Conservation (phyloP, 2,888 invertebrate species). For the Malachius bipustulatus region DNA sequence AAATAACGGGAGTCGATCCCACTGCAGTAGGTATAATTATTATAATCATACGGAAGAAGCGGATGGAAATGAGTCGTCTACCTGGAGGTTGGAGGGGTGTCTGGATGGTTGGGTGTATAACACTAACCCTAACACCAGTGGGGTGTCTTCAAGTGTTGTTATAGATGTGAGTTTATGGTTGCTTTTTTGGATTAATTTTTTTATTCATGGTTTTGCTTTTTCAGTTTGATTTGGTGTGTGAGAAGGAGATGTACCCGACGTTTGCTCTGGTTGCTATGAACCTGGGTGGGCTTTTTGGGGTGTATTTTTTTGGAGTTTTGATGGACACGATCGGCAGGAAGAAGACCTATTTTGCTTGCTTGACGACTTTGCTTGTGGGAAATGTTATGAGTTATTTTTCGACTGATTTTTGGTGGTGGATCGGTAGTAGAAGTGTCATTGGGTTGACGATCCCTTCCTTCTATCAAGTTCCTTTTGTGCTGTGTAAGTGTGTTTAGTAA, state of each 20-base stretch:
- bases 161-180: conserved; percentile 57
- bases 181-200: neutral
- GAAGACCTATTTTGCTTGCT: conserved; percentile 73
- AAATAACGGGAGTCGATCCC: conserved; percentile 46
- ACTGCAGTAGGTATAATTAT: conserved; percentile 61
- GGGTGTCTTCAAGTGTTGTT: conserved; percentile 66
- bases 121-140: conserved; percentile 53
- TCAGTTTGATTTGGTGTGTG: conserved; percentile 84
- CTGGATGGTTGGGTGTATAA: conserved; percentile 70
- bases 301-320: conserved; percentile 73
- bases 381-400: conserved; percentile 71
- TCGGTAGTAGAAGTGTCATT: conserved; percentile 66
- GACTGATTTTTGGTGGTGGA: conserved; percentile 72
- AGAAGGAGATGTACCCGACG: conserved; percentile 75
- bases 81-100: conserved; percentile 58
- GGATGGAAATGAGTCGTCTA: conserved; percentile 39
- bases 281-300: conserved; percentile 80
- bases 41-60: conserved; percentile 43
- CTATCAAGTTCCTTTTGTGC: conserved; percentile 90
- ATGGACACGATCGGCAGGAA: conserved; percentile 82
- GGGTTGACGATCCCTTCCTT: conserved; percentile 86
- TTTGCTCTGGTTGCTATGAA: conserved; percentile 77
- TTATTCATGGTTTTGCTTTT: conserved; percentile 27
- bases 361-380: conserved; percentile 68
- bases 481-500: too few relatives aligned